Evolutionary conservation across 37 sponge, comb jelly and placozoan species (phyloP).

Genomic region (Mnemiopsis leidyi): DNA sequence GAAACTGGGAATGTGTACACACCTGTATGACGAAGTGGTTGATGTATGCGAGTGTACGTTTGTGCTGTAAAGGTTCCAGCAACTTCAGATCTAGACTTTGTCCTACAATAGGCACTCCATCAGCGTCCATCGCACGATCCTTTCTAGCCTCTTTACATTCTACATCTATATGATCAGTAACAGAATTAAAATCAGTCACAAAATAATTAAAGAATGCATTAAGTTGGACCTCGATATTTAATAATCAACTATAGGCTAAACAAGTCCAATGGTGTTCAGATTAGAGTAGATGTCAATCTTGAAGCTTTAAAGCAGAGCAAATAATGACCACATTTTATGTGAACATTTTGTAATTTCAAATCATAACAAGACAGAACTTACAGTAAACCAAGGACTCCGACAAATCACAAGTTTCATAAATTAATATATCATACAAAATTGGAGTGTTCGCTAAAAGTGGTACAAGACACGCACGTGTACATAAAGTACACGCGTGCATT

Average conservation of each 20-base stretch:
- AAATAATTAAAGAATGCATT: too few relatives aligned
- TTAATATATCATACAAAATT: background rate
- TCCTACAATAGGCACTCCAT: conserved; percentile 62
- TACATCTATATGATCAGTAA: too few relatives aligned
- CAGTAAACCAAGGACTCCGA: background rate
- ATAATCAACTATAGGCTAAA: too few relatives aligned
- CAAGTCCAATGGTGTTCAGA: too few relatives aligned
- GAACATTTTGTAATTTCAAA: background rate
- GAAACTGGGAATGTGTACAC: too few relatives aligned
- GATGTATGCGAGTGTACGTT: conserved; percentile 59
- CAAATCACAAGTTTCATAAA: background rate
- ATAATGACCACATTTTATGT: background rate
- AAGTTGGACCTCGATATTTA: too few relatives aligned
- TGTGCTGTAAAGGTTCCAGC: conserved; percentile 62
- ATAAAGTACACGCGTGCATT: background rate
- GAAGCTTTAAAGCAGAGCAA: too few relatives aligned
- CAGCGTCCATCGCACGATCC: conserved; percentile 62
- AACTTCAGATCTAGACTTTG: conserved; percentile 35
- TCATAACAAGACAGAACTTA: background rate
- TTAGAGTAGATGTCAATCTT: too few relatives aligned
- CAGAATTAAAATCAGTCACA: too few relatives aligned
- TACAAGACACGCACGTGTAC: too few relatives aligned
- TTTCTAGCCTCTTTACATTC: too few relatives aligned
- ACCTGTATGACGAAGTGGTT: conserved; percentile 68
- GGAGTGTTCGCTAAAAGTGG: background rate